phyloP scores from a whole-genome alignment of 2,888 invertebrate species.

The Clistopyga incitator region DNA sequence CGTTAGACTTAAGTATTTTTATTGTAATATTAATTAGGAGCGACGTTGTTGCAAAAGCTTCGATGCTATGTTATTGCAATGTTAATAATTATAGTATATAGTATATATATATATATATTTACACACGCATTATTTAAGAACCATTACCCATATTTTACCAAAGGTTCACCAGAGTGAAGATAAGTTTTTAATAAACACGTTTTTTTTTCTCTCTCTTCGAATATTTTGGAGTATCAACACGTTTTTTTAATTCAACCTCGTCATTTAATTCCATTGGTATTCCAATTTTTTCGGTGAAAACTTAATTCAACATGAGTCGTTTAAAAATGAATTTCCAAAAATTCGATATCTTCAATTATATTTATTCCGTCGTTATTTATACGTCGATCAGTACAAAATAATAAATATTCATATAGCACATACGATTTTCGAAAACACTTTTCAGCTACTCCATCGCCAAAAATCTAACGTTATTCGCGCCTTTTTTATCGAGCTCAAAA shows the following conservation, averaged over 20 bases:
- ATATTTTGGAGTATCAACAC: conserved; percentile 64
- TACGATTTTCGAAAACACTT: too few relatives aligned
- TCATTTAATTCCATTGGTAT: conserved; percentile 61
- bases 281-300: too few relatives aligned
- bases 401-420: too few relatives aligned
- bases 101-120: conserved; percentile 40
- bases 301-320: too few relatives aligned
- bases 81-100: conserved; percentile 36
- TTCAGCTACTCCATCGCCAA: too few relatives aligned
- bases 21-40: conserved; percentile 39
- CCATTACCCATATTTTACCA: conserved; percentile 76
- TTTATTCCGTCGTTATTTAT: too few relatives aligned
- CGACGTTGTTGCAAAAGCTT: conserved; percentile 43
- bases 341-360: too few relatives aligned
- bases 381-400: too few relatives aligned
- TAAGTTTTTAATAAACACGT: conserved; percentile 70
- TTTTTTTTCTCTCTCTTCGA: conserved; percentile 68
- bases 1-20: conserved; percentile 45
- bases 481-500: too few relatives aligned
- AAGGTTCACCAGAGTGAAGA: conserved; percentile 77
- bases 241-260: conserved; percentile 38
- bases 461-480: too few relatives aligned
- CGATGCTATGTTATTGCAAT: conserved; percentile 48
- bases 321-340: too few relatives aligned
- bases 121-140: conserved; percentile 63